Evolutionary conservation across 1,140 invertebrate genomes (phyloP), one percentile per base, ranked within the genome.

Genomic region (Patella vulgata): DNA sequence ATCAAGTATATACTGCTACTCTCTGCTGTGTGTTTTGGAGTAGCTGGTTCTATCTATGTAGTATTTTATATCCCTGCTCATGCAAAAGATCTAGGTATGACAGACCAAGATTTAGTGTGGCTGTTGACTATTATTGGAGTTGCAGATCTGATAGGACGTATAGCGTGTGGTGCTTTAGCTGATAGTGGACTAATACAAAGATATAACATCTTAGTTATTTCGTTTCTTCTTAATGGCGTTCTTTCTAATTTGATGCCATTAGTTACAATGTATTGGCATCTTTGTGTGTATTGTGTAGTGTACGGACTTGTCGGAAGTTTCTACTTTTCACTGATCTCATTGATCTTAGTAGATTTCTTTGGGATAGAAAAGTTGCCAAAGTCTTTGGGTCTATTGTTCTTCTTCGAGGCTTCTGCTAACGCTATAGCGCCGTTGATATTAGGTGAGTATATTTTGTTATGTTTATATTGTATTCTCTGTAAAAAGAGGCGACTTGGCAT

Each of bases 301-400:
- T 52, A 62, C 42, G 67, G 67, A 33, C 42, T 70, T 2, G 61
- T 67, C 30, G 67, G 60, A 8, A 56, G n/a, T n/a, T n/a, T n/a
- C n/a, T n/a, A n/a, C n/a, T n/a, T n/a, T n/a, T n/a, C n/a, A n/a
- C n/a, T n/a, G n/a, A n/a, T n/a, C n/a, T n/a, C n/a, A n/a, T n/a
- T n/a, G n/a, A n/a, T n/a, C n/a, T n/a, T n/a, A n/a, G n/a, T n/a
- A n/a, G n/a, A n/a, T n/a, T n/a, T n/a, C n/a, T n/a, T n/a, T n/a
- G n/a, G n/a, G n/a, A n/a, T n/a, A n/a, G n/a, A n/a, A n/a, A n/a
- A n/a, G n/a, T n/a, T n/a, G n/a, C n/a, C n/a, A n/a, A n/a, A n/a
- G n/a, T n/a, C n/a, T n/a, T n/a, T n/a, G n/a, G n/a, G n/a, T n/a
- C n/a, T n/a, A n/a, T n/a, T n/a, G n/a, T n/a, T n/a, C n/a, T n/a